Evolutionary conservation across 2,797 vertebrate species (phyloP).

Genomic region (Numenius phaeopus): DNA sequence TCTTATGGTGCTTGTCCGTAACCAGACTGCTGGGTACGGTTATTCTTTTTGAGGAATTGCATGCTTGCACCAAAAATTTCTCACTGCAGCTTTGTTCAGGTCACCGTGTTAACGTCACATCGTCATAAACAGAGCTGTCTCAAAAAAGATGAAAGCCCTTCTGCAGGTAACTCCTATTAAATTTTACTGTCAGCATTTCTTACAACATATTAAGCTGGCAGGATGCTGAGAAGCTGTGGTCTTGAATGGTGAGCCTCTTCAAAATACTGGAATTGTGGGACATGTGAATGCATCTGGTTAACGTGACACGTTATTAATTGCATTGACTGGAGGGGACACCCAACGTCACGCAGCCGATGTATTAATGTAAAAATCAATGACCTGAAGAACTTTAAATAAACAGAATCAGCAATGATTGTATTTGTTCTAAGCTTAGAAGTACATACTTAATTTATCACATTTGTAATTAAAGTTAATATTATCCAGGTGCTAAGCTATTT

Average conservation of each 20-base stretch:
- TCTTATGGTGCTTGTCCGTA: not conserved
- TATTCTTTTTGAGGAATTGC: not conserved
- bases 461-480: conserved; percentile 23
- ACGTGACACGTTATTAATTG: not conserved
- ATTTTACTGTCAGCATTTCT: not conserved
- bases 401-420: conserved; percentile 7
- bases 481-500: conserved; percentile 47
- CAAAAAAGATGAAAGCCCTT: not conserved
- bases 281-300: not conserved
- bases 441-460: not conserved
- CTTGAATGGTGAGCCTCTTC: not conserved
- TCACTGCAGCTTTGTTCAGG: not conserved
- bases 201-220: not conserved
- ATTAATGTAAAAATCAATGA: not conserved
- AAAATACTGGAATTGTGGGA: not conserved
- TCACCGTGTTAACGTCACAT: rapidly evolving
- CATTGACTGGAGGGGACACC: not conserved
- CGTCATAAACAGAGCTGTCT: not conserved
- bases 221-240: not conserved
- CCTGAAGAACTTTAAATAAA: conserved; percentile 30
- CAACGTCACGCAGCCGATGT: not conserved
- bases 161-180: not conserved
- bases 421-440: not conserved
- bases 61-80: not conserved
- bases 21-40: not conserved